A percentile compares a stretch with the other conserved stretches of the same genome.
phyloP scores from a whole-genome alignment of 2,888 invertebrate genomes.

The Hyposoter didymator region DNA sequence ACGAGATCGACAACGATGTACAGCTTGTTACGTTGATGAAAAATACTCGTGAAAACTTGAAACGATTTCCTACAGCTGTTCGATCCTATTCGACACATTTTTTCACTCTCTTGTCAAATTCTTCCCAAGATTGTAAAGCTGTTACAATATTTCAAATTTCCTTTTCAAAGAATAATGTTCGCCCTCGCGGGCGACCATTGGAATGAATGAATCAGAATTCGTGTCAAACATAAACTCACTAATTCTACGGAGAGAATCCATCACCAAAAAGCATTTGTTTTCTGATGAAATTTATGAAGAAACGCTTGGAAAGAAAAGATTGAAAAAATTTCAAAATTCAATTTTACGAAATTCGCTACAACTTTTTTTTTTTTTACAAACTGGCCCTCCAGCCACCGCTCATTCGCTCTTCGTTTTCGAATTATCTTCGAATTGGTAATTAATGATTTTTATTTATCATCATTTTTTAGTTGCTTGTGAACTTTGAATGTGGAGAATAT shows the following conservation, averaged over 20 bases:
- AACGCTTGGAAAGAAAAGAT: no score
- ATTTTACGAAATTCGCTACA: no score
- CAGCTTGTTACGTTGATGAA: constrained; percentile 41
- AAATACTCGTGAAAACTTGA: constrained; percentile 48
- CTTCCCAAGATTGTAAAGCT: neutral
- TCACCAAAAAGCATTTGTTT: neutral
- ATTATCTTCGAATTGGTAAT: no score
- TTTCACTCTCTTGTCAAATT: neutral
- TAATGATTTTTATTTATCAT: no score
- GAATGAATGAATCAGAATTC: neutral
- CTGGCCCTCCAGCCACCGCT: no score
- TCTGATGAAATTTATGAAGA: neutral
- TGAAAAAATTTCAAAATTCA: no score
- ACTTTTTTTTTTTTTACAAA: no score
- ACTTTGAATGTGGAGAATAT: no score
- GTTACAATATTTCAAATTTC: neutral
- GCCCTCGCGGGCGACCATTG: neutral
- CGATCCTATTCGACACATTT: constrained; percentile 31
- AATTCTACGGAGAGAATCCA: neutral
- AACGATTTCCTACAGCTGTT: constrained; percentile 29
- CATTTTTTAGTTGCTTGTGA: no score
- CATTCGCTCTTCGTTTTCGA: no score
- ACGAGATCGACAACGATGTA: constrained; percentile 7
- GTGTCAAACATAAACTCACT: neutral
- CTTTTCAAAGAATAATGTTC: neutral